These are phyloP conservation scores for Seriola quinqueradiata DNA, from an alignment of 2,113 vertebrate genomes.

Conservation along the genomic window DNA sequence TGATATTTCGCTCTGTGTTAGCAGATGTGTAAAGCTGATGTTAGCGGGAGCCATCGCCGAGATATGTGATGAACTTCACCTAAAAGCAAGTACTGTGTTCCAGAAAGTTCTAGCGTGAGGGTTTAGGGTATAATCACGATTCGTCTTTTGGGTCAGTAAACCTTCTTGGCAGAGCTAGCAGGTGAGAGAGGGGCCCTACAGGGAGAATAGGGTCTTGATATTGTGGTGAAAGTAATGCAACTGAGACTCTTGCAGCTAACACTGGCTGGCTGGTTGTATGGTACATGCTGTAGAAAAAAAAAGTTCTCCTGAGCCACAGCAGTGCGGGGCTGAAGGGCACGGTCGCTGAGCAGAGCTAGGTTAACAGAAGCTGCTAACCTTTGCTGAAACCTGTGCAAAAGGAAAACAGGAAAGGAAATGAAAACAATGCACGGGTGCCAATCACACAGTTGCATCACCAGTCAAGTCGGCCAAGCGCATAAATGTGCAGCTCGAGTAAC, in stretches of 20 bases:
- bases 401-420: too few species aligned
- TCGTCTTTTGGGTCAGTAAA: conserved; percentile 41
- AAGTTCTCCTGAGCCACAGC: not conserved
- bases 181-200: conserved; percentile 2
- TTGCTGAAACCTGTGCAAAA: too few species aligned
- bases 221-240: conserved; percentile 13
- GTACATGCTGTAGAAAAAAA: not conserved
- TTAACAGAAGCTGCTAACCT: too few species aligned
- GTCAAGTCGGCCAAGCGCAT: too few species aligned
- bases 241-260: conserved; percentile 11
- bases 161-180: conserved; percentile 23
- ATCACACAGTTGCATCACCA: too few species aligned
- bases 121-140: conserved; percentile 42
- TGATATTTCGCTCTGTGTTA: not conserved
- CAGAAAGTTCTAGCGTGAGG: conserved; percentile 7
- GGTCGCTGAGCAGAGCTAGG: too few species aligned
- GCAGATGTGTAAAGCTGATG: not conserved
- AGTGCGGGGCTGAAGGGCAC: not conserved
- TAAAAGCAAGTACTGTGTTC: not conserved
- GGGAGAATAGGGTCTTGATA: conserved; percentile 32
- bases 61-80: not conserved
- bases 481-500: too few species aligned
- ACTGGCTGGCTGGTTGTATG: conserved; percentile 10
- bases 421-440: too few species aligned
- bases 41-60: not conserved